Evolutionary conservation across 1,140 invertebrate genomes (phyloP), one percentile per base, ranked within the genome.

Genomic region (Aphelinus certus): DNA sequence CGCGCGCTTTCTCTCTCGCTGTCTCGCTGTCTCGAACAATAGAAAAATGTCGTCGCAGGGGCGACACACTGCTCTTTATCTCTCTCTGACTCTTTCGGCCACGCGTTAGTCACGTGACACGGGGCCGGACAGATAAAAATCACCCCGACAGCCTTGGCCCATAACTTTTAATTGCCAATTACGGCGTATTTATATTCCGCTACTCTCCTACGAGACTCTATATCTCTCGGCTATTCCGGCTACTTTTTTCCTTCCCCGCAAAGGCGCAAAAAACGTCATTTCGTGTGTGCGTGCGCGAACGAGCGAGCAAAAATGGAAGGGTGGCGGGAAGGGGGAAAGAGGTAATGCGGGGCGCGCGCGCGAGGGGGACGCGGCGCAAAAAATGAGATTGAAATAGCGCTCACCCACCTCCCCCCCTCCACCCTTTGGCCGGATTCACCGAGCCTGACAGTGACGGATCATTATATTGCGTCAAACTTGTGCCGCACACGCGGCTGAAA

Each of bases 141-240:
- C 64, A 46, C 62, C 46, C 26, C 46, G 58, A 3, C 56, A 26
- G 45, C 2, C 56, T 45, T 73, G 1, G n/a, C 60, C 61, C 47
- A 56, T 73, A 68, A 73, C 72, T 67, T 73, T 68, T 73, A 73
- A 73, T 73, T 73, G 65, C 72, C 72, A 73, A 73, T 73, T 73
- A 73, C 57, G 47, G 64, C 42, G 60, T 73, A 68, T 68, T 73
- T 68, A 62, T 68, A 62, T 68, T 61, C 45, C 43, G n/a, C 51
- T 53, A 53, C 4, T 53, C 51, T 53, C 51, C 4, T 9, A 4
- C 4, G 51, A 53, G 9, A 6, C 9, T 53, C 51, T 9, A 53
- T 53, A 26, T 26, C 26, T 26, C 26, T 26, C 26, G 26, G 26
- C 26, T 26, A 26, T 26, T 26, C 26, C 51, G 4, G 4, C 9